A percentile compares a stretch with the other conserved stretches of the same genome.
phyloP scores from a whole-genome alignment of 2,797 vertebrate genomes.

The Amblyraja radiata region DNA sequence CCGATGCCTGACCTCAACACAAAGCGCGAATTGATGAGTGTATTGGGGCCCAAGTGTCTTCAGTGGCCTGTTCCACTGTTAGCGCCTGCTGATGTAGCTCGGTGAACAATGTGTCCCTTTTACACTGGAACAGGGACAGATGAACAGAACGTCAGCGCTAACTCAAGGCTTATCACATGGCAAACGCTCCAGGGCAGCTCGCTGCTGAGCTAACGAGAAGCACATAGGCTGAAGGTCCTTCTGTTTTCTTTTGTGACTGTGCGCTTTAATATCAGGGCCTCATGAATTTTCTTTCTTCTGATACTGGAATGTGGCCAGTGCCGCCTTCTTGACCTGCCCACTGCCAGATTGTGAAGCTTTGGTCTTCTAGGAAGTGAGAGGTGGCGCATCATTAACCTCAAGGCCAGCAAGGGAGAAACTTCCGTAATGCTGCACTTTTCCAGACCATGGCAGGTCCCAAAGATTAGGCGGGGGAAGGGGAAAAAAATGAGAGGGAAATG shows the following conservation, averaged over 20 bases:
- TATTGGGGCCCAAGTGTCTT: not conserved
- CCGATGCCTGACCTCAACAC: not conserved
- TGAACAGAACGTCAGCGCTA: not conserved
- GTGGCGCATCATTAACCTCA: not conserved
- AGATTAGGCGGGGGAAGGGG: too few relatives aligned
- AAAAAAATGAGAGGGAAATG: too few relatives aligned
- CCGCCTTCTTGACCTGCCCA: not conserved
- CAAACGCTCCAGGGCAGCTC: too few relatives aligned
- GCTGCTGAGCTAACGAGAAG: too few relatives aligned
- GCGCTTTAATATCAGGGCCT: not conserved
- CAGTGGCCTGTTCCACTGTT: not conserved
- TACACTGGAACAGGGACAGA: not conserved
- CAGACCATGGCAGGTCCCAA: not conserved
- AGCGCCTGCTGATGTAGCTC: not conserved
- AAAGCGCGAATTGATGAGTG: not conserved
- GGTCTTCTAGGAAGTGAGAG: too few relatives aligned
- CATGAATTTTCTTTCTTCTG: not conserved
- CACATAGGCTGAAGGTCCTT: not conserved
- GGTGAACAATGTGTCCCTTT: not conserved
- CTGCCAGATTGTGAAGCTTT: not conserved
- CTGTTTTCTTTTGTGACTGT: not conserved
- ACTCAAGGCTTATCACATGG: not conserved
- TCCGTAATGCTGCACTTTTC: not conserved
- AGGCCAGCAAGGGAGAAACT: not conserved
- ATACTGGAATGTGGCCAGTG: not conserved